A percentile compares a stretch with the other conserved stretches of the same genome.
Conservation (phyloP, 2,888 invertebrate genomes). For the Branchellion lobata region DNA sequence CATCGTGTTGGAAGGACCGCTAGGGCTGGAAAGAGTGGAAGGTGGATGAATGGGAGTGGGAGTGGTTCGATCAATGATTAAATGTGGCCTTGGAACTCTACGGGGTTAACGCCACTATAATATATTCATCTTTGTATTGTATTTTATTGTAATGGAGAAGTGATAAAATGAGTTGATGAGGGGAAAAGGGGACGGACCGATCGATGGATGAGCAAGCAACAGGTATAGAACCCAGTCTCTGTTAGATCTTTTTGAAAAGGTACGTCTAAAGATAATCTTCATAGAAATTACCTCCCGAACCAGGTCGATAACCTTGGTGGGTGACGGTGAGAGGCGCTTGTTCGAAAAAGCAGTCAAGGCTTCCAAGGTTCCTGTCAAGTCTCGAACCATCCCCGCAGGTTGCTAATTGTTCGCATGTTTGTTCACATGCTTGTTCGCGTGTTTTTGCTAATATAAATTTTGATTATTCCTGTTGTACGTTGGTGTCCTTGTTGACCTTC, state of each 20-base stretch:
- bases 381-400: slow-evolving; percentile 77
- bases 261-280: too few relatives aligned
- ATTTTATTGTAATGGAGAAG: too few relatives aligned
- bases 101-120: too few relatives aligned
- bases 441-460: neutral
- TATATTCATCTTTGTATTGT: too few relatives aligned
- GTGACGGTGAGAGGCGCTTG: slow-evolving; percentile 84
- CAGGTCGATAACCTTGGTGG: slow-evolving; percentile 85
- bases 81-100: neutral
- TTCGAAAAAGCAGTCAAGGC: slow-evolving; percentile 87
- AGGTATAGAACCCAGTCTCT: too few relatives aligned
- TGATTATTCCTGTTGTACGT: too few relatives aligned
- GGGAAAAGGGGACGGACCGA: too few relatives aligned
- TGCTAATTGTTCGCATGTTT: slow-evolving; percentile 35
- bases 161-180: too few relatives aligned
- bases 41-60: slow-evolving; percentile 48
- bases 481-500: too few relatives aligned
- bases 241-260: too few relatives aligned
- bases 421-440: neutral
- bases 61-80: neutral
- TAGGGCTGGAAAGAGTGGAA: slow-evolving; percentile 85
- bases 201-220: neutral
- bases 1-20: slow-evolving; percentile 94
- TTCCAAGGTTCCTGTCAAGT: slow-evolving; percentile 81
- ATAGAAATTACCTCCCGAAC: too few relatives aligned